These are phyloP conservation scores for Loripinus fragilis DNA, from an alignment of 2,888 invertebrate genomes.

Conservation along the genomic window DNA sequence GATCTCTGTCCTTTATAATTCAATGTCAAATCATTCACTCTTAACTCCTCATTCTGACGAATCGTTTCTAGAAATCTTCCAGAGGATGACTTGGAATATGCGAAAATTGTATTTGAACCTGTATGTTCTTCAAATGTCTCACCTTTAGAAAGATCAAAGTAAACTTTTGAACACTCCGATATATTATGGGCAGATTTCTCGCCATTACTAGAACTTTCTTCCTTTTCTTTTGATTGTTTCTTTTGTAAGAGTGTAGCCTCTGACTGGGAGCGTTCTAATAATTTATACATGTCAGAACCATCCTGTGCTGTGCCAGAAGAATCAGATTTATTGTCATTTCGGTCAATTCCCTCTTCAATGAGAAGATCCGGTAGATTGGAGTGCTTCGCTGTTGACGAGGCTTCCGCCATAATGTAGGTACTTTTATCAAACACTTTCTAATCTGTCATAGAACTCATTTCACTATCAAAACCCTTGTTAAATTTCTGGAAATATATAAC, in stretches of 20 bases:
- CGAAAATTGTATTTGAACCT: constrained; percentile 55
- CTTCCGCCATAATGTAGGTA: background rate
- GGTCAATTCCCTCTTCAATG: background rate
- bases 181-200: constrained; percentile 63
- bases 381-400: background rate
- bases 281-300: constrained; percentile 58
- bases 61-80: constrained; percentile 79
- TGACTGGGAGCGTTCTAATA: constrained; percentile 80
- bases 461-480: too few relatives aligned
- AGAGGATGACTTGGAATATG: constrained; percentile 56
- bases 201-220: constrained; percentile 19
- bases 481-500: too few relatives aligned
- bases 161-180: constrained; percentile 81
- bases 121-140: constrained; percentile 60
- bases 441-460: too few relatives aligned
- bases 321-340: background rate
- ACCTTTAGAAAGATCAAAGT: constrained; percentile 81
- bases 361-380: constrained; percentile 6
- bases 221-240: constrained; percentile 31
- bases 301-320: background rate
- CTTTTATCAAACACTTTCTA: background rate
- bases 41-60: constrained; percentile 79
- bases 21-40: constrained; percentile 63
- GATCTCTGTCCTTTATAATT: constrained; percentile 61
- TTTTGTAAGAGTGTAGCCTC: constrained; percentile 73